Evolutionary conservation across 2,113 vertebrate genomes (phyloP).

Genomic region (Dasypus novemcinctus): DNA sequence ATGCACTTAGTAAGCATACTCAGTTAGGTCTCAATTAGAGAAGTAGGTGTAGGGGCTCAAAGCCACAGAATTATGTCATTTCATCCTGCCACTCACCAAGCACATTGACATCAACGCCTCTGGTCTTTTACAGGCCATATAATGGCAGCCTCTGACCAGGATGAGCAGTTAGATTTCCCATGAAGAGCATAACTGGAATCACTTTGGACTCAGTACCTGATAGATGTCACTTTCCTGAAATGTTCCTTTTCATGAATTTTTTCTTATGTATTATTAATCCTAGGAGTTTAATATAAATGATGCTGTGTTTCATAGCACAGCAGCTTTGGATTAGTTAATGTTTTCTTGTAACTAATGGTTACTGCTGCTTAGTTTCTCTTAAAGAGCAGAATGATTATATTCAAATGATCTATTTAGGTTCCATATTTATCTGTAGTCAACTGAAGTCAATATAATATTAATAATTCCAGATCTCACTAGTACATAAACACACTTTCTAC

Average conservation of each 20-base stretch:
- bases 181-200: neutral
- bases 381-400: slow-evolving; percentile 28
- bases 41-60: neutral
- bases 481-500: neutral
- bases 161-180: neutral
- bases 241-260: neutral
- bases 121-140: neutral
- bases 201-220: neutral
- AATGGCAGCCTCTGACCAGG: neutral
- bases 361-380: slow-evolving; percentile 53
- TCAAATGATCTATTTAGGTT: slow-evolving; percentile 33
- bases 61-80: neutral
- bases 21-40: neutral
- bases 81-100: neutral
- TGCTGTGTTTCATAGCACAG: neutral
- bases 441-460: neutral
- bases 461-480: slow-evolving; percentile 2
- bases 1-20: neutral
- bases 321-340: slow-evolving; percentile 13
- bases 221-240: slow-evolving; percentile 29
- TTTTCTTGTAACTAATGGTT: slow-evolving; percentile 58
- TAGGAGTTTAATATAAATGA: slow-evolving; percentile 16
- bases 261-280: slow-evolving; percentile 27
- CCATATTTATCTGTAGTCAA: neutral
- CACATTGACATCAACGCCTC: neutral